Evolutionary conservation across 2,888 invertebrate genomes (phyloP).

Genomic region (Ochlodes sylvanus): DNA sequence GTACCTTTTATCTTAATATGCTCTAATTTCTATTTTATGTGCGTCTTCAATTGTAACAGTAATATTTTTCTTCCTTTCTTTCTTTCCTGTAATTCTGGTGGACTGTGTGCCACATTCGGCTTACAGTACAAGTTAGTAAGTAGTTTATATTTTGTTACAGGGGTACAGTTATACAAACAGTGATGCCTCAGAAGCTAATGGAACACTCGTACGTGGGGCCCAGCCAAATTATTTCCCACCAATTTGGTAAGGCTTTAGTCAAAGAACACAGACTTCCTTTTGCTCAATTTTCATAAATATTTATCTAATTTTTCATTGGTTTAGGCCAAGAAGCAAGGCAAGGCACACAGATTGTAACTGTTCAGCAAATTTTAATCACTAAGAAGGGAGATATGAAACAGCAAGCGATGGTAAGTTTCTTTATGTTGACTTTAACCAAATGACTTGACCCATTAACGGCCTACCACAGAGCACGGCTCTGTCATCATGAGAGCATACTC

Average conservation of each 20-base stretch:
- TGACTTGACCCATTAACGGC: no score
- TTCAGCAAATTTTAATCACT: conserved; percentile 87
- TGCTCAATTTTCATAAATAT: neutral
- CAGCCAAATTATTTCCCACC: conserved; percentile 92
- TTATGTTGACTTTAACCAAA: neutral
- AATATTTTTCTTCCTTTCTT: no score
- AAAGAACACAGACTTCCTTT: neutral
- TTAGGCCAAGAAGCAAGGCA: conserved; percentile 54
- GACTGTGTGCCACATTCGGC: no score
- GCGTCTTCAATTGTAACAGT: no score
- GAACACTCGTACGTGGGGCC: conserved; percentile 96
- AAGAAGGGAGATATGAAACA: conserved; percentile 94
- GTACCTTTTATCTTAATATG: no score
- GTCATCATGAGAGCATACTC: no score
- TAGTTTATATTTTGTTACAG: conserved; percentile 69
- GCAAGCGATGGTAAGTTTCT: conserved; percentile 90
- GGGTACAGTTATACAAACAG: conserved; percentile 82
- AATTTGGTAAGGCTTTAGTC: conserved; percentile 86
- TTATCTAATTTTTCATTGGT: neutral
- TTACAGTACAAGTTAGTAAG: no score
- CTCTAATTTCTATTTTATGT: no score
- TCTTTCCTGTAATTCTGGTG: no score
- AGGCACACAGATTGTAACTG: conserved; percentile 65
- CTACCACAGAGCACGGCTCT: no score
- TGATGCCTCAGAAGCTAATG: conserved; percentile 87